Percentiles rank a stretch among this genome's conserved stretches.
These are phyloP conservation scores for Andrena bucephala DNA, from an alignment of 2,888 invertebrate genomes.

Conservation along the genomic window DNA sequence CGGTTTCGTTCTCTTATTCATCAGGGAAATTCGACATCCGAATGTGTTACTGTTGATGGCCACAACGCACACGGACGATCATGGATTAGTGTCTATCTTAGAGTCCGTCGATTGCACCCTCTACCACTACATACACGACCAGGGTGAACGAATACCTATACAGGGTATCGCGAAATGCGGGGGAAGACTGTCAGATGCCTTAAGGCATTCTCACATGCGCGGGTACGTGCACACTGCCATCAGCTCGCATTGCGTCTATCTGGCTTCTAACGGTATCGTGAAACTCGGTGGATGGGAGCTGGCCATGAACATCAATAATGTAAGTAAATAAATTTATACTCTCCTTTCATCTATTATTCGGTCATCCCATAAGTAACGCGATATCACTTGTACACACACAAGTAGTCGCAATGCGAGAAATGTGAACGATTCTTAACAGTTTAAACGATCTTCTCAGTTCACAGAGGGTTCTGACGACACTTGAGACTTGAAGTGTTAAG, in stretches of 20 bases:
- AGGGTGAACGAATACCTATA: slow-evolving; percentile 76
- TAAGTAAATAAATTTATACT: slow-evolving; percentile 46
- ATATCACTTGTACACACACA: too few species aligned
- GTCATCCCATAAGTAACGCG: not conserved
- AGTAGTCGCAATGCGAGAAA: not conserved
- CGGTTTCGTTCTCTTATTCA: not conserved
- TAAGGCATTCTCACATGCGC: slow-evolving; percentile 78
- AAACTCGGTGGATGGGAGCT: slow-evolving; percentile 82
- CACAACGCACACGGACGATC: slow-evolving; percentile 75
- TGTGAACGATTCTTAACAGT: not conserved
- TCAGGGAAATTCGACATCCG: slow-evolving; percentile 79
- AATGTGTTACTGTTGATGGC: slow-evolving; percentile 79
- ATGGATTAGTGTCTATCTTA: slow-evolving; percentile 78
- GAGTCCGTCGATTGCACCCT: slow-evolving; percentile 80
- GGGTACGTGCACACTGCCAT: slow-evolving; percentile 80
- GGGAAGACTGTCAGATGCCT: slow-evolving; percentile 77
- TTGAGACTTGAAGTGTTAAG: too few species aligned
- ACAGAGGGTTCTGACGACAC: too few species aligned
- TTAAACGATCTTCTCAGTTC: not conserved
- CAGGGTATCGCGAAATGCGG: slow-evolving; percentile 77
- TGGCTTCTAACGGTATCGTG: slow-evolving; percentile 74
- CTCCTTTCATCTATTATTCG: not conserved
- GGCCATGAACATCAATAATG: slow-evolving; percentile 69
- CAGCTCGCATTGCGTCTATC: slow-evolving; percentile 79
- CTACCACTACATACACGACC: slow-evolving; percentile 79